Evolutionary conservation across 2,797 vertebrate genomes (phyloP).

Genomic region (Acomys russatus): DNA sequence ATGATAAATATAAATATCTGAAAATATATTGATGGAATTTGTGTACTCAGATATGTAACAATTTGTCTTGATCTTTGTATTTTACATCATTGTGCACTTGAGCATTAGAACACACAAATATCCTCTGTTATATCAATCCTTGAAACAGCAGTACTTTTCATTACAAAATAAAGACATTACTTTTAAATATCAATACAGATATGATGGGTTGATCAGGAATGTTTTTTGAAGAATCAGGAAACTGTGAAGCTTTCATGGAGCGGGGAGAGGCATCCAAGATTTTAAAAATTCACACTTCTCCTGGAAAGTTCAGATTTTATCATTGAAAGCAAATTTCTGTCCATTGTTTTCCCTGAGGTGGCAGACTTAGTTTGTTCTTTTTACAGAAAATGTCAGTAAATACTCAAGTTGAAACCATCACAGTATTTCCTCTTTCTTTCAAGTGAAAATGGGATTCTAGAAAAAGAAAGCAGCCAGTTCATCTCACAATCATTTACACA

Average conservation of each 20-base stretch:
- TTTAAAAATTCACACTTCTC: conserved; percentile 51
- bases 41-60: conserved; percentile 24
- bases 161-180: neutral
- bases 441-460: conserved; percentile 37
- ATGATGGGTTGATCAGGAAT: neutral
- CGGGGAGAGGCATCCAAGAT: neutral
- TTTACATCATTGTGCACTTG: neutral
- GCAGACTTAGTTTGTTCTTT: conserved; percentile 22
- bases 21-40: neutral
- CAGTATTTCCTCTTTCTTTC: neutral
- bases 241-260: neutral
- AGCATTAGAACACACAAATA: neutral
- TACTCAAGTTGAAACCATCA: neutral
- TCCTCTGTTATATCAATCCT: neutral
- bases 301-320: conserved; percentile 35
- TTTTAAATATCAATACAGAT: conserved; percentile 6
- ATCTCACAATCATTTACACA: neutral
- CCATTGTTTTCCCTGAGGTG: conserved; percentile 1
- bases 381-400: conserved; percentile 17
- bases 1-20: neutral
- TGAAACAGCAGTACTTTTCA: neutral
- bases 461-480: neutral
- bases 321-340: conserved; percentile 1
- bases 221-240: neutral
- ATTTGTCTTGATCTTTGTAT: conserved; percentile 15